Base-by-base conservation (phyloP, 2,888 invertebrate genomes). In the Eupithecia dodoneata region DNA sequence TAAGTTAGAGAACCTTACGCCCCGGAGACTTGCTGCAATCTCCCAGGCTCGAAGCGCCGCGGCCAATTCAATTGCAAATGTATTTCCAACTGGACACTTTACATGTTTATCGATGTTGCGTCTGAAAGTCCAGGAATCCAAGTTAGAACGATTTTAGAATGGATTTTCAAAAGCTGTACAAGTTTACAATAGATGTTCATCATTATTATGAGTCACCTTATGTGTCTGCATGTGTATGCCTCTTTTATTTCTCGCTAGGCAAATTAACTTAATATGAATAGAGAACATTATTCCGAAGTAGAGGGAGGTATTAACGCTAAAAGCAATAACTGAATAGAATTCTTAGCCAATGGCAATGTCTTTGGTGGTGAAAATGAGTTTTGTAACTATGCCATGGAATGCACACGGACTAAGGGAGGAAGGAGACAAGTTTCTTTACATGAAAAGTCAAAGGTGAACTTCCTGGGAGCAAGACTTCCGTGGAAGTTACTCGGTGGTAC, bases 61-160 rank as follows among this genome's bases (percentile, higher is more conserved):
- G 85, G 85, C 82, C 83, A 81, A 87, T 88, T 87, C 85, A 85
- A 87, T 86, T 86, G 86, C 87, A 87, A 85, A 85, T 84, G 83
- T 73, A 70, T 70, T 70, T 70, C 45, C 47, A 70, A 70, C 70
- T 70, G 72, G 55, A 59, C 72, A 77, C 73, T 89, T 89, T 89
- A 89, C 88, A 84, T 83, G 84, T 85, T 85, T 84, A 85, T 70
- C 70, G 70, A 70, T 70, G 70, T 12, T 70, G 30, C 18, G 70
- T 9, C 67, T 42, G 59, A 63, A 70, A 70, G 47, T 70, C 47
- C 18, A 70, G 30, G 70, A 70, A 70, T 70, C 13, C 70, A n/a
- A 70, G 45, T 70, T 47, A 70, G 47, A 70, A 70, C 70, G 47
- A 45, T 66, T 42, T 66, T 66, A 42, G 10, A 70, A 70, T 70